These are phyloP conservation scores for Caenorhabditis macrosperma DNA, from an alignment of 2,888 invertebrate genomes.

Conservation along the genomic window DNA sequence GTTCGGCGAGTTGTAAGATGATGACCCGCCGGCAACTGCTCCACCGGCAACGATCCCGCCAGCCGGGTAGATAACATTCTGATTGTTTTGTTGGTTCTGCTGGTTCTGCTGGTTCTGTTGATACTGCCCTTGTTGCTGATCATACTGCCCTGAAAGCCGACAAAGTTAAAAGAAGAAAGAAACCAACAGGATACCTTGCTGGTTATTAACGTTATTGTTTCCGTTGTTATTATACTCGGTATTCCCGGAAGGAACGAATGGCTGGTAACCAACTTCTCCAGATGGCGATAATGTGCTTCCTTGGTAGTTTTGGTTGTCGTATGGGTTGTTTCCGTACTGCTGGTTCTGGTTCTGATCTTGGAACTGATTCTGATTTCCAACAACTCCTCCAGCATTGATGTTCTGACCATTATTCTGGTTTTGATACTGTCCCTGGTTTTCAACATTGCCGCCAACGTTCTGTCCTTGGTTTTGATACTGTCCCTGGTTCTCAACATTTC, in stretches of 20 bases:
- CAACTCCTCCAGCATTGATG: not conserved
- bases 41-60: conserved; percentile 30
- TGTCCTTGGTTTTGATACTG: conserved; percentile 11
- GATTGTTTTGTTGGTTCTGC: conserved; percentile 37
- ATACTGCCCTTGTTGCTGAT: conserved; percentile 19
- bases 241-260: conserved; percentile 51
- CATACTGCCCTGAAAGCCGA: conserved; percentile 23
- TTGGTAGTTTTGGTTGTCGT: conserved; percentile 18
- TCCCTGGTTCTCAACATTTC: not conserved
- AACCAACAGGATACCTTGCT: not conserved
- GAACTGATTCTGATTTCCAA: conserved; percentile 3
- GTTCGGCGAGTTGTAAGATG: conserved; percentile 48
- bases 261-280: conserved; percentile 58
- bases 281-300: conserved; percentile 45
- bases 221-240: conserved; percentile 30
- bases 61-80: conserved; percentile 41
- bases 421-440: conserved; percentile 1
- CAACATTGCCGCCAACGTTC: conserved; percentile 15
- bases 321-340: not conserved
- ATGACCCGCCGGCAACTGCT: not conserved
- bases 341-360: conserved; percentile 16
- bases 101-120: conserved; percentile 5
- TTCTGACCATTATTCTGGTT: conserved; percentile 6
- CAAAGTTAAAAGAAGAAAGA: not conserved
- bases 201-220: not conserved